Evolutionary conservation across 2,888 invertebrate genomes (phyloP), one percentile per base, ranked within the genome.

Genomic region (Chironomus tentans): DNA sequence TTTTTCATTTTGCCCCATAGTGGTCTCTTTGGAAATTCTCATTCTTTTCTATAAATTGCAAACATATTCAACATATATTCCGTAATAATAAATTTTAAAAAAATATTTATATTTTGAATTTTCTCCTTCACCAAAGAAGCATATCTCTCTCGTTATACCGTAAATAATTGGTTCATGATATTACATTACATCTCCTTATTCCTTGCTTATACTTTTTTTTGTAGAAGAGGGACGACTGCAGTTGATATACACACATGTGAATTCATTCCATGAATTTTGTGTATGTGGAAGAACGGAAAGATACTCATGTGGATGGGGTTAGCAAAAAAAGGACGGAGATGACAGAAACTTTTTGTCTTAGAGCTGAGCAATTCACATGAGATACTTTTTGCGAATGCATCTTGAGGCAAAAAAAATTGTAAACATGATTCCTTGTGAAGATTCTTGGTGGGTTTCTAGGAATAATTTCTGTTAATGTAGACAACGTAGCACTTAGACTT

Each of bases 91-190:
- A 74, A 74, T 74, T 74, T 74, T 28, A 74, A 74, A 74, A 74
- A 68, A 74, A 74, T 74, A 74, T 74, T 74, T 74, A 74, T 68
- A 74, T 74, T 74, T 65, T 73, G 62, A 73, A 73, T 38, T 72
- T 62, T 72, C 72, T 62, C 62, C 68, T 28, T n/a, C 21, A 24
- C 21, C 46, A 10, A 15, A 12, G 21, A 28, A 12, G 21, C 22
- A 21, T 13, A 38, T 21, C 12, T 48, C 18, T 48, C 47, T 70
- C 15, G 38, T 62, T 72, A 28, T 61, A 68, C 74, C 74, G 74
- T 74, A 68, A 74, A 74, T 74, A 74, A 74, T 74, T 74, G 74
- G 74, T 74, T 74, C 68, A 68, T 74, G 74, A 74, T 74, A 73
- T 73, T 73, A 73, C 73, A 15, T 56, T 18, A 24, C 65, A 65